Percentiles rank a stretch among this genome's conserved stretches.
Conservation (phyloP, 2,113 vertebrate species). For the Peromyscus leucopus region DNA sequence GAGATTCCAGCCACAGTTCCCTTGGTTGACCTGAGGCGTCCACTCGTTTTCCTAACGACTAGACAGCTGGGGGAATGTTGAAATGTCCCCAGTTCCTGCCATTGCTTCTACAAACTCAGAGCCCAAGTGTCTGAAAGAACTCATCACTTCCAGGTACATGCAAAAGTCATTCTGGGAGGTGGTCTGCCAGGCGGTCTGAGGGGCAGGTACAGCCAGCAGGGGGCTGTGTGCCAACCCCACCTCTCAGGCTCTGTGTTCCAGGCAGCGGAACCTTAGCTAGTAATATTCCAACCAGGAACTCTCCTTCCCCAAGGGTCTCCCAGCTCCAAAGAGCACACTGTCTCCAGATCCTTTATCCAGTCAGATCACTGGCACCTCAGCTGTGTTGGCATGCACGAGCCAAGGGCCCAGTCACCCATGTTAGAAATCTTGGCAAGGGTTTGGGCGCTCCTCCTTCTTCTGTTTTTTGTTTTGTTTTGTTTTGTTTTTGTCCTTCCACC, state of each 20-base stretch:
- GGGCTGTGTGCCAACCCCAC: not conserved
- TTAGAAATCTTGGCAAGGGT: not conserved
- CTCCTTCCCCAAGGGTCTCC: not conserved
- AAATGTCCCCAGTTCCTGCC: not conserved
- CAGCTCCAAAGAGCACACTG: not conserved
- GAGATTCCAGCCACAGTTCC: not conserved
- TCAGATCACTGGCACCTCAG: not conserved
- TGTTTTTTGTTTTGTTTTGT: not conserved
- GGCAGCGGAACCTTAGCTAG: not conserved
- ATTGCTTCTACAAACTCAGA: not conserved
- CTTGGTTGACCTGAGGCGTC: not conserved
- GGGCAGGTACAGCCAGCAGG: not conserved
- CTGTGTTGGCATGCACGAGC: not conserved
- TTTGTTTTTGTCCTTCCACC: not conserved
- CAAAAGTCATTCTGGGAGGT: not conserved
- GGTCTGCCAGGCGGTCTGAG: not conserved
- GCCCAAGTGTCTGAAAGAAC: not conserved
- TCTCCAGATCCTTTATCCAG: not conserved
- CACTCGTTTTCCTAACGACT: slow-evolving; percentile 9
- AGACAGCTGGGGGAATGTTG: not conserved
- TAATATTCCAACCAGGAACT: not conserved
- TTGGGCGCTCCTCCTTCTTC: not conserved
- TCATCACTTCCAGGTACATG: not conserved
- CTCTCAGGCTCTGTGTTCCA: not conserved
- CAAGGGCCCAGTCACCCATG: not conserved